These are phyloP conservation scores for Epiblema foenella DNA, from an alignment of 2,888 invertebrate species.

Conservation along the genomic window DNA sequence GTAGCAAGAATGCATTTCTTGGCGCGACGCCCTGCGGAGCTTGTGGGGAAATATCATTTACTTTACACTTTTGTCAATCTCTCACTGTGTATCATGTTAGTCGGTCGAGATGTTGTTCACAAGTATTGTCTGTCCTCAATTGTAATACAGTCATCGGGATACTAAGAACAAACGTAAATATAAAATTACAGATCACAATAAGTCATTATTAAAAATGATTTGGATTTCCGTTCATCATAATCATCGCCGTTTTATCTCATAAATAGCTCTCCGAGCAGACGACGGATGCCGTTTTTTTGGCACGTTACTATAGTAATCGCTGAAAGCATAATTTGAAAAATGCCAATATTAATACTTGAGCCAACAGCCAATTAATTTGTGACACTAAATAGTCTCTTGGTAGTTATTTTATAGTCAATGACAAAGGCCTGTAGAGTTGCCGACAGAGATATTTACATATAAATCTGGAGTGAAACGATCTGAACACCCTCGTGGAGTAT, in stretches of 20 bases:
- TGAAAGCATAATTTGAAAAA: slow-evolving; percentile 30
- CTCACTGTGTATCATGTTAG: slow-evolving; percentile 45
- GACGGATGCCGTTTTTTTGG: slow-evolving; percentile 20
- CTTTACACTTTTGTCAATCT: slow-evolving; percentile 65
- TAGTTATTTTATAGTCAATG: neutral
- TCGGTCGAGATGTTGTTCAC: slow-evolving; percentile 46
- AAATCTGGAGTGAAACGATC: neutral
- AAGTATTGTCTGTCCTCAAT: slow-evolving; percentile 26
- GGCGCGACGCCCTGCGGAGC: slow-evolving; percentile 65
- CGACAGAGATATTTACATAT: neutral
- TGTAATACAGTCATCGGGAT: neutral
- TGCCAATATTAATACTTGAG: slow-evolving; percentile 7
- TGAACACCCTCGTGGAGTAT: neutral
- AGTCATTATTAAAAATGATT: slow-evolving; percentile 26
- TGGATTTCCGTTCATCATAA: slow-evolving; percentile 5
- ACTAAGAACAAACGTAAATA: neutral
- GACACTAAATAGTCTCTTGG: neutral
- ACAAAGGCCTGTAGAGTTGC: neutral
- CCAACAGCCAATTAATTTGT: neutral
- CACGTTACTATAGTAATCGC: slow-evolving; percentile 9
- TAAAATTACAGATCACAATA: neutral
- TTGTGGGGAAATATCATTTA: slow-evolving; percentile 63
- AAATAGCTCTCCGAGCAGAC: slow-evolving; percentile 21
- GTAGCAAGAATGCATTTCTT: slow-evolving; percentile 65
- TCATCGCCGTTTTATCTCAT: slow-evolving; percentile 4